Percentiles rank a stretch among this genome's conserved stretches.
Evolutionary conservation across 2,797 vertebrate species (phyloP).

Genomic region (Channa striata): DNA sequence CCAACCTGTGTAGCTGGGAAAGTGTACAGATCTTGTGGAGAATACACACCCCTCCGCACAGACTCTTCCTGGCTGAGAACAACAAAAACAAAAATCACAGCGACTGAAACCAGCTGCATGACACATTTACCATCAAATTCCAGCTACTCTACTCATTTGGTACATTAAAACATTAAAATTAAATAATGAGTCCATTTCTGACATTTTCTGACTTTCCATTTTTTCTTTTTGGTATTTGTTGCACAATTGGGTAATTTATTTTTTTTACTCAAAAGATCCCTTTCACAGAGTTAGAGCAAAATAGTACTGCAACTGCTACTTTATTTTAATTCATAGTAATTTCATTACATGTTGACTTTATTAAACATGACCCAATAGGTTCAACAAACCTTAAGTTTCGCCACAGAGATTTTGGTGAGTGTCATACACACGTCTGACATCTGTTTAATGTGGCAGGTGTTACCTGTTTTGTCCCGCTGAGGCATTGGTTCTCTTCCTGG

Average conservation of each 20-base stretch:
- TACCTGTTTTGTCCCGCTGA: slow-evolving; percentile 79
- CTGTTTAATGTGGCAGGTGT: slow-evolving; percentile 31
- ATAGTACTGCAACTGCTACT: too few species aligned
- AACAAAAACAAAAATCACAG: slow-evolving; percentile 24
- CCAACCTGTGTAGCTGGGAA: slow-evolving; percentile 89
- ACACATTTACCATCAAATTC: background rate
- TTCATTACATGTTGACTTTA: too few species aligned
- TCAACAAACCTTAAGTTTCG: too few species aligned
- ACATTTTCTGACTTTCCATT: too few species aligned
- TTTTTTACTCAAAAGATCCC: too few species aligned
- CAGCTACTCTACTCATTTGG: background rate
- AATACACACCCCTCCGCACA: slow-evolving; percentile 84
- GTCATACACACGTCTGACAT: too few species aligned
- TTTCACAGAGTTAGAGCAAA: too few species aligned
- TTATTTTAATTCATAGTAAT: too few species aligned
- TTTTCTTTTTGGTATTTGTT: too few species aligned
- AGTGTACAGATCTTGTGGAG: slow-evolving; percentile 88
- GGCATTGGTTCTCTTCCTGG: slow-evolving; percentile 79
- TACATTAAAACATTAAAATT: background rate
- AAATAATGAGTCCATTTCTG: too few species aligned
- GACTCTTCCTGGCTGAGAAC: slow-evolving; percentile 81
- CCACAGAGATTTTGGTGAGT: background rate
- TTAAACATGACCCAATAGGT: too few species aligned
- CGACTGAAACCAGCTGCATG: background rate
- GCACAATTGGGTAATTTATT: too few species aligned